Evolutionary conservation across 2,113 vertebrate genomes (phyloP).

Genomic region (Cyprinodon brontotheroides): DNA sequence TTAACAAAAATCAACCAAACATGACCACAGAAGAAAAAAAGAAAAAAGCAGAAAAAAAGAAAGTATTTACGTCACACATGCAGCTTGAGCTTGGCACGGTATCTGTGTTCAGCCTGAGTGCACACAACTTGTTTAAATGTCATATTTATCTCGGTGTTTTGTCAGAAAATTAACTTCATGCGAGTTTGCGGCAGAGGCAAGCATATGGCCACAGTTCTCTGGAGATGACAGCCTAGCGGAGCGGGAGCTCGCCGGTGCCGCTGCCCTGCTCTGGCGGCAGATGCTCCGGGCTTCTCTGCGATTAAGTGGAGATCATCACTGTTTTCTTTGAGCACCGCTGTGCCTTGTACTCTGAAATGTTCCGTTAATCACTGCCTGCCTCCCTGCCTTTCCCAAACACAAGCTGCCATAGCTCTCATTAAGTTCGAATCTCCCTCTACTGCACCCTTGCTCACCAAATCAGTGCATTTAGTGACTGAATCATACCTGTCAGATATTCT

Average conservation of each 20-base stretch:
- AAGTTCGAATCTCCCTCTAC: slow-evolving; percentile 90
- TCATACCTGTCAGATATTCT: slow-evolving; percentile 81
- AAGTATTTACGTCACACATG: slow-evolving; percentile 89
- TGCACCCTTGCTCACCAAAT: slow-evolving; percentile 75
- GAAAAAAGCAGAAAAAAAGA: slow-evolving; percentile 75
- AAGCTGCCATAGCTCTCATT: slow-evolving; percentile 99
- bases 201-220: slow-evolving; percentile 99
- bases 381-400: slow-evolving; percentile 84
- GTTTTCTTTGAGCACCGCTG: slow-evolving; percentile 99
- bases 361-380: slow-evolving; percentile 99
- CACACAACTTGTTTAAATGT: slow-evolving; percentile 99
- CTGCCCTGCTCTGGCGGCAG: slow-evolving; percentile 95
- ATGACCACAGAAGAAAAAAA: slow-evolving; percentile 21
- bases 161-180: slow-evolving; percentile 99
- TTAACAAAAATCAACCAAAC: slow-evolving; percentile 39
- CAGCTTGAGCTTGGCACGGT: slow-evolving; percentile 77
- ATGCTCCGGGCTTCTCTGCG: slow-evolving; percentile 99
- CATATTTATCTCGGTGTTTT: slow-evolving; percentile 99
- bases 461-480: slow-evolving; percentile 89
- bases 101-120: slow-evolving; percentile 96
- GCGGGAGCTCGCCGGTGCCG: slow-evolving; percentile 96
- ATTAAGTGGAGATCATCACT: slow-evolving; percentile 99
- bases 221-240: slow-evolving; percentile 99
- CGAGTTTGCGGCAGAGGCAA: slow-evolving; percentile 97
- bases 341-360: slow-evolving; percentile 99